Evolutionary conservation across 1,140 invertebrate genomes (phyloP), one percentile per base, ranked within the genome.

Genomic region (Chironomus tepperi): DNA sequence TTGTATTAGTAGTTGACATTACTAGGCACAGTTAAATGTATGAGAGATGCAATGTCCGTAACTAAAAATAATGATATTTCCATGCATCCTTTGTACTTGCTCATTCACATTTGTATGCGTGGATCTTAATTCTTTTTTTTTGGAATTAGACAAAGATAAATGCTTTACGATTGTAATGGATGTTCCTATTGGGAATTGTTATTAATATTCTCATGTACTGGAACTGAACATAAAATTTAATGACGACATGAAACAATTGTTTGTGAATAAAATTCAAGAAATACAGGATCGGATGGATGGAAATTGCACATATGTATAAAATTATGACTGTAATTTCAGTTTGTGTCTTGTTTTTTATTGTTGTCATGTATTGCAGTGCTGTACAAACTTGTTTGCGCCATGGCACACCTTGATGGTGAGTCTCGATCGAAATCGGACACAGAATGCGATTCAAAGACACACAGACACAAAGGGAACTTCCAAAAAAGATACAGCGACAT

Each of bases 21-120:
- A 34, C 24, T 34, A 34, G 43, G 43, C 47, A 57, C n/a, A n/a
- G 3, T 12, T 15, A 5, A 18, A 18, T 9, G 19, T 19, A 70
- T 70, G 9, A 10, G 65, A 18, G 19, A 19, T 70, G 65, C 65
- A 70, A 70, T 70, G 65, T 70, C 65, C 65, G 65, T 70, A 70
- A 70, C 65, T 18, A 70, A 70, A 70, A 70, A 70, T 19, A 70
- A 70, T 19, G 19, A 70, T 6, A 70, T 70, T 70, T 19, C 7
- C 47, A 57, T 10, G 47, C 47, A 57, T 57, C n/a, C 24, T 34
- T 34, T 34, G 5, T 34, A 34, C 24, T 34, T 34, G 24, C 5
- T 34, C 24, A 34, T 2, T 34, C 24, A 5, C 24, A 34, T 34
- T 34, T 34, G 47, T n/a, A 57, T 57, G 47, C n/a, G 47, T 57